Base-by-base conservation (phyloP, 1,140 invertebrate species). In the Epicauta chinensis region DNA sequence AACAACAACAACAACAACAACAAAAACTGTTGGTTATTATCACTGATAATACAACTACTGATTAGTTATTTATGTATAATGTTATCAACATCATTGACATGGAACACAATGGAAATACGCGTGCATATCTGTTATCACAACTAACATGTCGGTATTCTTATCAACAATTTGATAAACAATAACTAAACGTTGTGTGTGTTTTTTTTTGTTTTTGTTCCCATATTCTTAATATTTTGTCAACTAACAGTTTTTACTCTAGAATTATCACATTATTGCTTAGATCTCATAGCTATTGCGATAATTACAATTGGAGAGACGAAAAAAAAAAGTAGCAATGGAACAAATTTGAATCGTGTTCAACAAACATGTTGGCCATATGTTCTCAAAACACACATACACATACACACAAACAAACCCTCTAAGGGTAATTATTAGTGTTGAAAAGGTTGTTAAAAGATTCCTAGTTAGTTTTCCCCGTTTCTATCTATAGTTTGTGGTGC, bases 31-130 rank as follows among this genome's bases (percentile, higher is more conserved):
- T 41, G 39, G 56, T 53, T 49, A 32, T 55, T 55, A 58, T 55
- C 56, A 35, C 37, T 44, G 45, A 41, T 58, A 55, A 58, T 47
- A 55, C 31, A 44, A 51, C 49, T 55, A 50, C 56, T 52, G 56
- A 58, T 55, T 55, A 55, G 56, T 51, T 52, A 58, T 58, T 58
- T 58, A 52, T 58, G 52, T 58, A 36, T 55, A 36, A 17, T 7
- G 23, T 58, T 58, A 58, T 58, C 56, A 55, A 47, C 46, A 46
- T 29, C 55, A 52, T 56, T 41, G 49, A 52, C 52, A 52, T 11
- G 10, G 52, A 44, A 56, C 41, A 58, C 56, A 58, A 58, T 53
- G 55, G 51, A 47, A 58, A 58, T 48, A 40, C 36, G 23, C 23
- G 23, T 23, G 23, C 7, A 23, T 36, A 48, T 53, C 47, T 58